phyloP scores from a whole-genome alignment of 2,888 invertebrate genomes.

The Clostera curtula region DNA sequence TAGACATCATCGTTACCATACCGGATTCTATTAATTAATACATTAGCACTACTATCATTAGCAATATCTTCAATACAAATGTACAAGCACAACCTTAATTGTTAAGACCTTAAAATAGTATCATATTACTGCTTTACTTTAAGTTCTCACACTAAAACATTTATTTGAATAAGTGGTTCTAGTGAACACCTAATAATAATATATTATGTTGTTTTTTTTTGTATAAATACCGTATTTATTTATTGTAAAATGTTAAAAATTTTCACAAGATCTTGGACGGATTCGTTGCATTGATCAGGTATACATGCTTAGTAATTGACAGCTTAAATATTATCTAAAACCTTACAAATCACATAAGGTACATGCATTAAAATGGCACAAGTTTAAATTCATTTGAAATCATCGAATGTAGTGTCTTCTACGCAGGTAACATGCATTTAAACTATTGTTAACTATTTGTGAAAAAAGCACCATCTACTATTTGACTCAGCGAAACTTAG shows the following conservation, averaged over 20 bases:
- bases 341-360: constrained; percentile 34
- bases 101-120: constrained; percentile 7
- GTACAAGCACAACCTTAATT: constrained; percentile 16
- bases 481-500: constrained; percentile 10
- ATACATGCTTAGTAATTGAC: constrained; percentile 13
- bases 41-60: constrained; percentile 6
- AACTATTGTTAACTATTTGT: constrained; percentile 19
- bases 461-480: constrained; percentile 24
- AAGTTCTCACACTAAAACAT: too few relatives aligned
- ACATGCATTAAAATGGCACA: constrained; percentile 55
- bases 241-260: constrained; percentile 10
- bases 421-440: constrained; percentile 34
- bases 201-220: too few relatives aligned
- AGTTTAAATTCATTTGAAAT: constrained; percentile 37
- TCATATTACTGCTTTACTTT: constrained; percentile 7
- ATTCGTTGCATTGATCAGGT: constrained; percentile 53
- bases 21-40: too few relatives aligned
- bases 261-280: constrained; percentile 40
- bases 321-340: constrained; percentile 25
- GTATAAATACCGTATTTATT: too few relatives aligned
- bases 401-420: constrained; percentile 23
- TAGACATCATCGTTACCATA: too few relatives aligned
- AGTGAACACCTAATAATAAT: too few relatives aligned
- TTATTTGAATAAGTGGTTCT: too few relatives aligned
- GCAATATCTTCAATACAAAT: constrained; percentile 16